phyloP scores from a whole-genome alignment of 2,113 vertebrate species.

The Cryptotis parvus region DNA sequence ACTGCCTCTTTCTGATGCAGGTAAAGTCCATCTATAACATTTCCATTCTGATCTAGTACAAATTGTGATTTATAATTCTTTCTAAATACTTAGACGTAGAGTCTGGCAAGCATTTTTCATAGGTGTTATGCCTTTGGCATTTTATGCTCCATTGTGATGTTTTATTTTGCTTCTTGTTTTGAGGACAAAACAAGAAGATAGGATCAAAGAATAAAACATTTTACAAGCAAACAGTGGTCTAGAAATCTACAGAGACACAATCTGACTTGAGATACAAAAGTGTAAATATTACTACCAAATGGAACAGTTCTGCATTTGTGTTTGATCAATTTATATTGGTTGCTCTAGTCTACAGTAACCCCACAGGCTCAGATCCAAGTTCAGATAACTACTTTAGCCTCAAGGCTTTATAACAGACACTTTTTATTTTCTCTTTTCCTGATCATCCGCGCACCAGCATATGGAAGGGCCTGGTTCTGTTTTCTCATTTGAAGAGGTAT shows the following conservation, averaged over 20 bases:
- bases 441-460: constrained; percentile 87
- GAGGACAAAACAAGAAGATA: constrained; percentile 74
- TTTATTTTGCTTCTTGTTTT: constrained; percentile 64
- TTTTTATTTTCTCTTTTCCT: constrained; percentile 1
- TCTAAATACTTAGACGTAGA: constrained; percentile 40
- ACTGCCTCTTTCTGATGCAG: not conserved
- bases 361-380: constrained; percentile 73
- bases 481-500: constrained; percentile 82
- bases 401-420: constrained; percentile 67
- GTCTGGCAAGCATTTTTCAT: constrained; percentile 71
- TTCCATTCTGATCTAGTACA: constrained; percentile 37
- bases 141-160: constrained; percentile 69
- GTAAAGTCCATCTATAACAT: not conserved
- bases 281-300: constrained; percentile 75
- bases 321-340: constrained; percentile 64
- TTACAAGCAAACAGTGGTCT: constrained; percentile 75
- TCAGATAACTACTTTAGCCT: constrained; percentile 69
- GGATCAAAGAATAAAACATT: constrained; percentile 77
- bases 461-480: constrained; percentile 83
- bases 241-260: constrained; percentile 81
- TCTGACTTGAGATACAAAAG: constrained; percentile 78
- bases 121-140: constrained; percentile 68
- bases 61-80: constrained; percentile 28
- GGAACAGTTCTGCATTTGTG: constrained; percentile 62
- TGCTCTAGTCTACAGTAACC: constrained; percentile 68